phyloP scores from a whole-genome alignment of 2,797 vertebrate genomes.

The Peromyscus attwateri region DNA sequence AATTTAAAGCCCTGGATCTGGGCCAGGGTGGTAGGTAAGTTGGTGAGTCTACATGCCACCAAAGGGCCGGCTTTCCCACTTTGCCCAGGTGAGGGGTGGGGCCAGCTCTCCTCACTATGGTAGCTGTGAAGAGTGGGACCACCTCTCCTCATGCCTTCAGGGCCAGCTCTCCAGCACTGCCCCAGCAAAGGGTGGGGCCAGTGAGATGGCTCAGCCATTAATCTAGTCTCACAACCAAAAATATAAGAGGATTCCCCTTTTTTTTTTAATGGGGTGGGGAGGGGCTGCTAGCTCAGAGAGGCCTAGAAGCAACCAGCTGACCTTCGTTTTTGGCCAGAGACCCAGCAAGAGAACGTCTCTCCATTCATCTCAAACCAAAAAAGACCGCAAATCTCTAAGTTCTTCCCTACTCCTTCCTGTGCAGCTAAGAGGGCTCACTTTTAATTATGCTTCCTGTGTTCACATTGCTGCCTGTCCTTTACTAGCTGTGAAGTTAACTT shows the following conservation, averaged over 20 bases:
- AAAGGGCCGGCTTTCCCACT: background rate
- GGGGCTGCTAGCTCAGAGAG: background rate
- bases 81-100: background rate
- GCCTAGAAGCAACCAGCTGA: background rate
- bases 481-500: background rate
- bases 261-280: no score
- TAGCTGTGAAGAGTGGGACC: background rate
- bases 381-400: background rate
- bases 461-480: background rate
- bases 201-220: background rate
- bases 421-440: background rate
- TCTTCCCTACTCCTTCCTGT: background rate
- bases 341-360: background rate
- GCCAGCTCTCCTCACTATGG: background rate
- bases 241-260: background rate
- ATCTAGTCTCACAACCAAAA: no score
- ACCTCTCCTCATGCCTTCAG: background rate
- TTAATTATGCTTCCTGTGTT: background rate
- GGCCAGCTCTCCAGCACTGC: background rate
- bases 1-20: background rate
- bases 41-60: background rate
- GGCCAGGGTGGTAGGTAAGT: background rate
- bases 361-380: background rate
- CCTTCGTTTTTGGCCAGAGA: background rate
- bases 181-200: background rate